Evolutionary conservation across 2,797 vertebrate genomes (phyloP), one percentile per base, ranked within the genome.

Genomic region (Scleropages formosus): DNA sequence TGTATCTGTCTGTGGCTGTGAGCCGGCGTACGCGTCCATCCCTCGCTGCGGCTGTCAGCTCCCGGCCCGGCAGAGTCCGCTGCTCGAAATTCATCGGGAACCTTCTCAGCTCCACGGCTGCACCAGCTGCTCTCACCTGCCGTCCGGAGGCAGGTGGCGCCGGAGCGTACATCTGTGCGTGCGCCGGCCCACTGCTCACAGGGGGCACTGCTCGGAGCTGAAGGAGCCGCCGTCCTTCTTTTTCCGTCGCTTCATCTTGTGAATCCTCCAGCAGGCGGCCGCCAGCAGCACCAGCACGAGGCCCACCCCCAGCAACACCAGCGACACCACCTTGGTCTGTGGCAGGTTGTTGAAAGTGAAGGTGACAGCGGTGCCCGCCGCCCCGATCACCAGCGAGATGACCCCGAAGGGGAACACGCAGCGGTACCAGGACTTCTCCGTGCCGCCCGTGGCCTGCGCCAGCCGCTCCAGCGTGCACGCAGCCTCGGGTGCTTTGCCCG

Each of bases 311-410:
- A 98, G 84, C 15, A 94, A 88, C 56, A 94, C 92, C 87, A 98
- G 90, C 0, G 93, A 95, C 77, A 93, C 93, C 81, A 94, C 92
- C 89, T 95, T 96, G 77, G 95, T 95, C 78, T 95, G 94, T 76
- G 94, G 95, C 91, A 96, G 90, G 75, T 95, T 93, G 18, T 95
- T 93, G 79, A 95, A 96, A 68, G 93, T 92, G 91, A 94, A 96
- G 76, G 95, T 96, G 81, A 96, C 95, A 24, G 93, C 94, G 0
- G 95, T 96, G 51, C 95, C 94, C 0, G 95, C 95, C 0, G 93
- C 82, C 9, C 95, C 95, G 1, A 97, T 95, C 80, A 97, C 95
- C 86, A 96, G 80, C 0, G 95, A 95, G 84, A 97, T 95, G 77
- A 96, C 94, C 79, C 95, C 95, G 58, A 93, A 90, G 15, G 90